A percentile compares a stretch with the other conserved stretches of the same genome.
These are phyloP conservation scores for Atta cephalotes DNA, from an alignment of 1,140 invertebrate genomes.

Conservation along the genomic window DNA sequence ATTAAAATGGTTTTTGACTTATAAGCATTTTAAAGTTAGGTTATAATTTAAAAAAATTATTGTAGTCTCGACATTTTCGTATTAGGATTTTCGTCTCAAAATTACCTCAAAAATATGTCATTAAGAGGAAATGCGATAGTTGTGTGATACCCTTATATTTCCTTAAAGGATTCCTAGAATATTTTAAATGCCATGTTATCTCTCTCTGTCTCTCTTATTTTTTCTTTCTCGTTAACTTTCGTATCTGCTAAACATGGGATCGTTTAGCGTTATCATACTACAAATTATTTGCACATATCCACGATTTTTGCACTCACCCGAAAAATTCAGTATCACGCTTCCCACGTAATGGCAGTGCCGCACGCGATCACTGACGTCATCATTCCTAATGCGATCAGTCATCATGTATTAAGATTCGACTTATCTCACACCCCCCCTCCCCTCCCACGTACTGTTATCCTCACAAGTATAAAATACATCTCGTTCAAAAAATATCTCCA, in stretches of 20 bases:
- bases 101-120: too few relatives aligned
- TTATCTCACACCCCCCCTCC: background rate
- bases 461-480: background rate
- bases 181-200: too few relatives aligned
- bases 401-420: constrained; percentile 17
- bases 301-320: background rate
- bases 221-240: background rate
- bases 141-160: too few relatives aligned
- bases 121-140: too few relatives aligned
- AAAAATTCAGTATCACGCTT: constrained; percentile 25
- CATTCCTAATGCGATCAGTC: constrained; percentile 31
- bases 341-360: background rate
- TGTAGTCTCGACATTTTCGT: too few relatives aligned
- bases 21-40: too few relatives aligned
- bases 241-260: background rate
- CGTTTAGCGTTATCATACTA: background rate
- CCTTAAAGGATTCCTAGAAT: too few relatives aligned
- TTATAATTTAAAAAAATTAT: too few relatives aligned
- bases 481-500: constrained; percentile 1
- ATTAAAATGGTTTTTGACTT: too few relatives aligned
- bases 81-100: too few relatives aligned
- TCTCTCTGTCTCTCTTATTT: background rate
- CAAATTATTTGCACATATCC: background rate
- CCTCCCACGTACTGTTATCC: background rate
- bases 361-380: constrained; percentile 19